These are phyloP conservation scores for Musca domestica DNA, from an alignment of 1,140 invertebrate genomes.

Conservation along the genomic window DNA sequence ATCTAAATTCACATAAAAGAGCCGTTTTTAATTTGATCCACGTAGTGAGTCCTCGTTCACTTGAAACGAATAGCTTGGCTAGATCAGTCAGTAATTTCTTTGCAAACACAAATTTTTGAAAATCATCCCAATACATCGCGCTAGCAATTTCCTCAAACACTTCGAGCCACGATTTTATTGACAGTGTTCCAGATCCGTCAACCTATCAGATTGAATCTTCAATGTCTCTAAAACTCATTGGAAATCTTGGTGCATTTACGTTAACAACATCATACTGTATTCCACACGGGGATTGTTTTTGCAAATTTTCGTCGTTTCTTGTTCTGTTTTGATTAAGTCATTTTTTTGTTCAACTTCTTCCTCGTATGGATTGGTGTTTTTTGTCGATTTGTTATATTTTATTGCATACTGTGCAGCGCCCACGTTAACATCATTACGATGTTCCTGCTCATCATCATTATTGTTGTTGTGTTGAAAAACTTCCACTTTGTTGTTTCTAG, in stretches of 20 bases:
- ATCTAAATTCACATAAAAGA: not conserved
- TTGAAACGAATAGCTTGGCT: conserved; percentile 9
- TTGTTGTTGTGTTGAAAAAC: not conserved
- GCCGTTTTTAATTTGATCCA: conserved; percentile 7
- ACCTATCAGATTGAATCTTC: not conserved
- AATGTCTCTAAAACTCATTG: not conserved
- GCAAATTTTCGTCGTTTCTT: not conserved
- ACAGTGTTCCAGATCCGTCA: not conserved
- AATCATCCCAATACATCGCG: conserved; percentile 26
- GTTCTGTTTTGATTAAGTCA: conserved; percentile 1
- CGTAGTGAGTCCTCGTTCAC: conserved; percentile 5
- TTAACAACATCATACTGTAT: not conserved
- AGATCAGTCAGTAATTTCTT: conserved; percentile 18
- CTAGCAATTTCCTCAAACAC: conserved; percentile 17
- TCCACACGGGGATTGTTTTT: not conserved
- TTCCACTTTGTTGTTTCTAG: not conserved
- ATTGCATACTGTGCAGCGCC: not conserved
- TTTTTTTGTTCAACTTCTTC: not conserved
- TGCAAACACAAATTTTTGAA: conserved; percentile 25
- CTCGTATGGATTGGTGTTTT: not conserved
- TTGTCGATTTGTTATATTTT: not conserved
- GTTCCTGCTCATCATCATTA: not conserved
- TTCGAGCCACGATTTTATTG: not conserved
- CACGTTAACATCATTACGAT: not conserved
- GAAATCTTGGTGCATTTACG: conserved; percentile 1